Base-by-base conservation (phyloP, 2,797 vertebrate genomes). In the Cyclura pinguis region DNA sequence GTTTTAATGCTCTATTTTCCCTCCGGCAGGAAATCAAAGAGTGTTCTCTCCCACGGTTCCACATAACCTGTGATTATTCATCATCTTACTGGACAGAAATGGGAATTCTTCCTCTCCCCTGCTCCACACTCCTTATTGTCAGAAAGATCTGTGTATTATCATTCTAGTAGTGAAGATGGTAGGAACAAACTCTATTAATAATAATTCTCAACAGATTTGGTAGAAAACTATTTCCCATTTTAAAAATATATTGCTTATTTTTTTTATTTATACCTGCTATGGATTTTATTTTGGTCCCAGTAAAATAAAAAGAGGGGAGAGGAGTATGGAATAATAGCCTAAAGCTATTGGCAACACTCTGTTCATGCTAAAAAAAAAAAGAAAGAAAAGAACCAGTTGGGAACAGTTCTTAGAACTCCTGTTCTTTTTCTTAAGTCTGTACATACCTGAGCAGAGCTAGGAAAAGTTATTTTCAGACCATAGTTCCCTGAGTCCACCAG, bases 21-120 rank as follows among this genome's bases (percentile, higher is more conserved):
- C 62, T 94, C 84, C 47, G 83, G 55, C 64, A 92, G 89, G 42
- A 91, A 50, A 91, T 72, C 8, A 87, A 89, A 93, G 78, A 13
- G 7, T 87, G 57, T 85, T 76, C 52, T 77, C 88, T 78, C 27
- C 85, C 67, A 47, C 67, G 64, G 88, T 90, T 93, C 80, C 5
- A 0, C 57, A 89, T 82, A 85, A 81, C 38, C 52, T 1, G 0
- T 32, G 52, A 82, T 69, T 74, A 90, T 59, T 87, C 91, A 55
- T 29, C 35, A 77, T 77, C 82, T 38, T 42, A 83, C 32, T 35
- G 35, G 72, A 88, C 80, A 90, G 2, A 83, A 3, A 93, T 83
- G 29, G 59, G 20, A 20, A 18, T 7, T n/a, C 38, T 24, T 87
- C 62, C 18, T 76, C 38, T 62, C 6, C 27, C 16, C 59, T 20